Conservation (phyloP, 2,888 invertebrate species). For the Lydus trimaculatus region DNA sequence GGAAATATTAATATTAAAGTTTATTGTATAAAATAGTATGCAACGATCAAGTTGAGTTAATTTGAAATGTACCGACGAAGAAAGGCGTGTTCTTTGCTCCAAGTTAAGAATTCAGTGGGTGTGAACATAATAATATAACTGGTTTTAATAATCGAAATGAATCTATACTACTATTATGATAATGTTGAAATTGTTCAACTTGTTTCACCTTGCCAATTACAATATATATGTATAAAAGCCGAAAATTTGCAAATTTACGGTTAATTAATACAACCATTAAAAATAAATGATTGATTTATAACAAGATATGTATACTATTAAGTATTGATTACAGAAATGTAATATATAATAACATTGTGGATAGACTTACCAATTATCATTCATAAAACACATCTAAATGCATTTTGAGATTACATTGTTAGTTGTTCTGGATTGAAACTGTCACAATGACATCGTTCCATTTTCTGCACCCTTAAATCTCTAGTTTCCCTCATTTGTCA, state of each 20-base stretch:
- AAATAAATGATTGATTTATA: neutral
- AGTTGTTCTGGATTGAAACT: neutral
- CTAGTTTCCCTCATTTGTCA: neutral
- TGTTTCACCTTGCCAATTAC: constrained; percentile 47
- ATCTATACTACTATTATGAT: constrained; percentile 51
- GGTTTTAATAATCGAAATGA: constrained; percentile 54
- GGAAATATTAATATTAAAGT: constrained; percentile 3
- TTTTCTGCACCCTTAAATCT: constrained; percentile 5
- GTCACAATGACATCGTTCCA: constrained; percentile 4
- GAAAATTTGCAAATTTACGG: constrained; percentile 24
- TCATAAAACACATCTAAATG: constrained; percentile 1
- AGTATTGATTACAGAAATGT: neutral
- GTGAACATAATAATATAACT: constrained; percentile 54
- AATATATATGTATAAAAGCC: constrained; percentile 36
- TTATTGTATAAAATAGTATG: constrained; percentile 23
- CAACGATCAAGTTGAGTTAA: constrained; percentile 29
- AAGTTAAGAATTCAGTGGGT: constrained; percentile 52
- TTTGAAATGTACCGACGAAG: constrained; percentile 35
- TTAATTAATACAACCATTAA: constrained; percentile 16
- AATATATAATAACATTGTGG: too few species aligned
- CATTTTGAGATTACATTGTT: neutral
- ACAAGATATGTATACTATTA: too few species aligned
- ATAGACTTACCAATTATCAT: neutral
- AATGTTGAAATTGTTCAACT: constrained; percentile 40
- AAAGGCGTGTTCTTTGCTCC: constrained; percentile 43